These are phyloP conservation scores for Microcebus griseorufus DNA, from an alignment of 2,113 vertebrate genomes.

Conservation along the genomic window DNA sequence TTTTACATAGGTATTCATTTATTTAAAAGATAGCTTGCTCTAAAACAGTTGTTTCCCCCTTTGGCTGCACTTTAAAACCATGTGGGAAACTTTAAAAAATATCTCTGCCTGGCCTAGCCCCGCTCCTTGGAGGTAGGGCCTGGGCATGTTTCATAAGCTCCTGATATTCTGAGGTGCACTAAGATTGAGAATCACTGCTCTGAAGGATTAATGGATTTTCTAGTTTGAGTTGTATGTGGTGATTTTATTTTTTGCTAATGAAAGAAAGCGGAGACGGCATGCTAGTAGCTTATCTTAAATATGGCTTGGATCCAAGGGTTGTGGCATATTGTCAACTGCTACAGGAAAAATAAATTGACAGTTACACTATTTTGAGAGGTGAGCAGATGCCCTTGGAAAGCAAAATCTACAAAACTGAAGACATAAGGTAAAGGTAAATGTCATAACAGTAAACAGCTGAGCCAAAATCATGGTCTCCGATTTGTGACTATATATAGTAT, in stretches of 20 bases:
- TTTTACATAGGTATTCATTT: not conserved
- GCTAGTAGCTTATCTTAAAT: not conserved
- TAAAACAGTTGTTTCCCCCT: not conserved
- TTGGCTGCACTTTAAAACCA: not conserved
- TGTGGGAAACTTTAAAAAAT: not conserved
- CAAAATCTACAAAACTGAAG: not conserved
- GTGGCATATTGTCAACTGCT: not conserved
- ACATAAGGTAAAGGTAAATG: not conserved
- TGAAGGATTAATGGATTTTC: not conserved
- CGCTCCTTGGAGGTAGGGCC: not conserved
- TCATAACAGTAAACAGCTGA: not conserved
- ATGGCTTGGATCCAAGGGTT: not conserved
- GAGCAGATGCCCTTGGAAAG: not conserved
- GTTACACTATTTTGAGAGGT: not conserved
- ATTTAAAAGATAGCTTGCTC: not conserved
- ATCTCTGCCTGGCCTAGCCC: not conserved
- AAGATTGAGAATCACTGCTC: not conserved
- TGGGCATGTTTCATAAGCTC: not conserved
- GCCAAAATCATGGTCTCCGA: not conserved
- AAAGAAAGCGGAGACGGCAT: not conserved
- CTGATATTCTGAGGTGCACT: not conserved
- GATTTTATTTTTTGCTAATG: conserved; percentile 10
- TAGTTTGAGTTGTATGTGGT: not conserved
- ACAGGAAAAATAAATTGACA: not conserved
- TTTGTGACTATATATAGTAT: not conserved